These are phyloP conservation scores for Phrynosoma blainvillii DNA, from an alignment of 2,113 vertebrate genomes.

Conservation along the genomic window DNA sequence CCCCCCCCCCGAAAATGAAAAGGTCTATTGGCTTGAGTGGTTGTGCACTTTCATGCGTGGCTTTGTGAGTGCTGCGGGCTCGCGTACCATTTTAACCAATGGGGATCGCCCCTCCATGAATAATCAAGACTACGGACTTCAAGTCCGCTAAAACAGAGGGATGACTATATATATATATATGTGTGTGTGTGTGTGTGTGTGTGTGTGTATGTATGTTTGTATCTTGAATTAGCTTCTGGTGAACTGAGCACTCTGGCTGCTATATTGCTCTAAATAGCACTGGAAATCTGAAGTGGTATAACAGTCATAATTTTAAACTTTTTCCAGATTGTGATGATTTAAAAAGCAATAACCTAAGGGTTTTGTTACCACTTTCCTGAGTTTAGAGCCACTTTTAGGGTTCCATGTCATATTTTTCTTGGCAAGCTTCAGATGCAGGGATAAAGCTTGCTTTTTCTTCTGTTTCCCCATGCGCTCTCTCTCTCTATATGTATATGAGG, in stretches of 20 bases:
- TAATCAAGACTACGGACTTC: too few species aligned
- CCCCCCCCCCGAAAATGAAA: too few species aligned
- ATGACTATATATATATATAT: too few species aligned
- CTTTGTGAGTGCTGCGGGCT: too few species aligned
- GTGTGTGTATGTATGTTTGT: too few species aligned
- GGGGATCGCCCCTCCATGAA: too few species aligned
- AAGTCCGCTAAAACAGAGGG: too few species aligned
- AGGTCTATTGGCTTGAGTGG: too few species aligned
- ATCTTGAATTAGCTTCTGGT: neutral
- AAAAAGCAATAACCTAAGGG: neutral
- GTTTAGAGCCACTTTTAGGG: neutral
- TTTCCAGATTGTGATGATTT: neutral
- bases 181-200: too few species aligned
- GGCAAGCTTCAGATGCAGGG: neutral
- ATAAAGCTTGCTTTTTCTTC: neutral
- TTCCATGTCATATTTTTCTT: constrained; percentile 17
- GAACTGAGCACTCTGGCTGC: neutral
- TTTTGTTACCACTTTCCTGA: constrained; percentile 1
- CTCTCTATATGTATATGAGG: neutral
- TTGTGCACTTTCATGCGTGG: too few species aligned
- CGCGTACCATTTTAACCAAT: too few species aligned
- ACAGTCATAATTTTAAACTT: neutral
- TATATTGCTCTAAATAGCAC: neutral
- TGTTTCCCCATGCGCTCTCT: neutral
- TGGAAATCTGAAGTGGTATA: neutral